Percentiles rank a stretch among this genome's conserved stretches.
Evolutionary conservation across 2,113 vertebrate species (phyloP).

Genomic region (Hippopotamus amphibius): DNA sequence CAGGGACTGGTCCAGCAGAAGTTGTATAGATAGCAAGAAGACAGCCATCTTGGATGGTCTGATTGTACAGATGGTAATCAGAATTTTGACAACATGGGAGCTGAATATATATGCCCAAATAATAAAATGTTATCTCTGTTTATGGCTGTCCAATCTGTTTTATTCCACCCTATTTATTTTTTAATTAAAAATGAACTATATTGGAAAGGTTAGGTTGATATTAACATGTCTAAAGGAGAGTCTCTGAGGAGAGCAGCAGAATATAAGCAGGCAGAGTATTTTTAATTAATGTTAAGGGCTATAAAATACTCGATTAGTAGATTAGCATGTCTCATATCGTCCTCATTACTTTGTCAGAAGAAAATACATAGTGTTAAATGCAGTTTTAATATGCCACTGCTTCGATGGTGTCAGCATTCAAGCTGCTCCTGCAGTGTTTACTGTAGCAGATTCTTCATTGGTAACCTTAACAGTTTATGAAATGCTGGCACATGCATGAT

Average conservation of each 20-base stretch:
- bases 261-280: neutral
- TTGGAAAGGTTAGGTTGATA: slow-evolving; percentile 13
- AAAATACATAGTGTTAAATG: slow-evolving; percentile 14
- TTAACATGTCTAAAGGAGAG: neutral
- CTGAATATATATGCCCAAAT: neutral
- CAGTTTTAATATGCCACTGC: neutral
- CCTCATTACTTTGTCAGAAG: slow-evolving; percentile 55
- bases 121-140: neutral
- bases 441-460: neutral
- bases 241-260: neutral
- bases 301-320: slow-evolving; percentile 49
- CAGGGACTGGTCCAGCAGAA: neutral
- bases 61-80: neutral
- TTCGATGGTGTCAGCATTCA: neutral
- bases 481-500: neutral
- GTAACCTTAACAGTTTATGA: neutral
- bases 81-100: neutral
- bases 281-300: slow-evolving; percentile 63
- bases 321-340: neutral
- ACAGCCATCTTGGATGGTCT: neutral
- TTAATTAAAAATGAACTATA: slow-evolving; percentile 5
- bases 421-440: neutral
- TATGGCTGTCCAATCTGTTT: neutral
- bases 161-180: slow-evolving; percentile 11
- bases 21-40: neutral